Evolutionary conservation across 1,140 invertebrate species (phyloP), one percentile per base, ranked within the genome.

Genomic region (Mercenaria mercenaria): DNA sequence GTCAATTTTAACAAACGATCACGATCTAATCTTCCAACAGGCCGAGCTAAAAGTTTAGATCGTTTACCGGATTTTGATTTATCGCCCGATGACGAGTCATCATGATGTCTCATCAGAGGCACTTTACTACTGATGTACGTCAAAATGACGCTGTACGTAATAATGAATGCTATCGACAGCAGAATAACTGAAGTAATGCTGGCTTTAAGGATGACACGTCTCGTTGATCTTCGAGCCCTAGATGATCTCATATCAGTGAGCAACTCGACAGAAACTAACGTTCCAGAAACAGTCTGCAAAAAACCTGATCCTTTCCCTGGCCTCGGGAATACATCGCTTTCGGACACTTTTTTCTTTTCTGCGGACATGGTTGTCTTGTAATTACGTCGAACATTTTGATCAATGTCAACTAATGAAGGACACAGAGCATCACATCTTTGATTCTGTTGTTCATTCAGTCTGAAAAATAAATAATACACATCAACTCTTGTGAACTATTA

Each of bases 91-190:
- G 88, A 89, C 18, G 67, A 83, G 23, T 76, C 88, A 64, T 64
- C 84, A 59, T 82, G 79, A 37, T 61, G 77, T 59, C 80, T 52
- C 88, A 89, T 89, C 4, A 82, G 41, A 41, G 88, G 80, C 29
- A 89, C 80, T 61, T 74, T 89, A 43, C 76, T 89, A 41, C 79
- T 89, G 32, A 89, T 88, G 67, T 84, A 92, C n/a, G 89, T 77
- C 0, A 93, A 89, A 15, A 93, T 32, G 8, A 93, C 41, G 20
- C 92, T 92, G 82, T 93, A 93, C 15, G 83, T 83, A 56, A 92
- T 69, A 32, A 92, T 86, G 47, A 93, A 93, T 11, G 81, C 67
- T 1, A 92, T 59, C 0, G 92, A 76, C 15, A 93, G 39, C n/a
- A 91, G 43, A 15, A 93, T 59, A 11, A 91, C 89, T 47, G 92